Evolutionary conservation across 2,113 vertebrate genomes (phyloP).

Genomic region (Notothenia coriiceps): DNA sequence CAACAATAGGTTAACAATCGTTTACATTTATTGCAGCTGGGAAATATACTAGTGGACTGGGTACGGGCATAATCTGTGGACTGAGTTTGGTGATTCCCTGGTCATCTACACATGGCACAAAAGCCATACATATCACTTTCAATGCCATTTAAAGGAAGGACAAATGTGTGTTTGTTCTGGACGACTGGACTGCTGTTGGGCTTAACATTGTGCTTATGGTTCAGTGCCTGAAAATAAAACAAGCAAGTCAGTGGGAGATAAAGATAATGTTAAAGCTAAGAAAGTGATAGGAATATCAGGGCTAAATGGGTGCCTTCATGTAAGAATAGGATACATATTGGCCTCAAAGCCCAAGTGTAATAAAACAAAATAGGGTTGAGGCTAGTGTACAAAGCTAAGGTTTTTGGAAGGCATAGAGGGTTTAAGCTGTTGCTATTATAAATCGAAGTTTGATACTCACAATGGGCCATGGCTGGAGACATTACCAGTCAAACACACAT

Average conservation of each 20-base stretch:
- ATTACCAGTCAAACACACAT: slow-evolving; percentile 18
- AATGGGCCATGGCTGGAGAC: slow-evolving; percentile 24
- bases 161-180: not conserved
- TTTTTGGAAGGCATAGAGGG: not conserved
- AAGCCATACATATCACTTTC: not conserved
- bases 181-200: not conserved
- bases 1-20: slow-evolving; percentile 83
- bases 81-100: slow-evolving; percentile 5
- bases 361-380: slow-evolving; percentile 20
- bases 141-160: not conserved
- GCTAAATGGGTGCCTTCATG: slow-evolving; percentile 13
- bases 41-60: slow-evolving; percentile 18
- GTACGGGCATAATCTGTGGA: slow-evolving; percentile 27
- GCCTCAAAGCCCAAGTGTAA: not conserved
- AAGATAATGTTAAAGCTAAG: slow-evolving; percentile 12
- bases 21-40: slow-evolving; percentile 57
- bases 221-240: slow-evolving; percentile 4
- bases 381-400: not conserved
- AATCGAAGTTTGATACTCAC: slow-evolving; percentile 32
- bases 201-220: slow-evolving; percentile 28
- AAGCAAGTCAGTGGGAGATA: slow-evolving; percentile 1
- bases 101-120: not conserved
- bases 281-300: slow-evolving; percentile 19
- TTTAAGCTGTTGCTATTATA: slow-evolving; percentile 9
- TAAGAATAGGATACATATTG: slow-evolving; percentile 14